phyloP scores from a whole-genome alignment of 92 coral and sea anemone genomes.

The Blastomussa wellsi region DNA sequence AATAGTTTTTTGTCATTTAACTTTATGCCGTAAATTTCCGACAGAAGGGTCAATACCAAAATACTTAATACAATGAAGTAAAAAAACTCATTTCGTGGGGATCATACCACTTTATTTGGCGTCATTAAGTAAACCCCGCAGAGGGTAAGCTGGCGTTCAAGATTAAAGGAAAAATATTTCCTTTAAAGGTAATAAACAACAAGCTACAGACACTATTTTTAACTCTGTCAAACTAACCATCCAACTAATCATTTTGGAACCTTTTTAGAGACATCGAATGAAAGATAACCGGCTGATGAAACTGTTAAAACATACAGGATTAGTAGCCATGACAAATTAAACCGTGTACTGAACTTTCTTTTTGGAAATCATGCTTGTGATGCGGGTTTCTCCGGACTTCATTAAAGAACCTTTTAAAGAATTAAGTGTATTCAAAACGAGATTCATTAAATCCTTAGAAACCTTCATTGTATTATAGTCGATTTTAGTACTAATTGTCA shows the following conservation, averaged over 20 bases:
- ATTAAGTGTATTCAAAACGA: not conserved
- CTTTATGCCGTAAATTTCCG: not conserved
- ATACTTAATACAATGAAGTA: not conserved
- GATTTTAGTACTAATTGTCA: not conserved
- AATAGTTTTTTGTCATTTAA: not conserved
- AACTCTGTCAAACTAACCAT: not conserved
- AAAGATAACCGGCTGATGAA: not conserved
- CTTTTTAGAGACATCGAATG: not conserved
- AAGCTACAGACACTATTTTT: not conserved
- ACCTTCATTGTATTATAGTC: not conserved
- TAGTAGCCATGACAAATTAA: not conserved
- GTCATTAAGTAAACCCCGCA: not conserved
- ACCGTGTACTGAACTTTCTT: not conserved
- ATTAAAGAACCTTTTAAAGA: not conserved
- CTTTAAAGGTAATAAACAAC: conserved; percentile 7
- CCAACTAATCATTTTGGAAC: not conserved
- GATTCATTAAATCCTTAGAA: not conserved
- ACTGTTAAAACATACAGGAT: not conserved
- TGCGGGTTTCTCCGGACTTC: not conserved
- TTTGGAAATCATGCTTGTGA: not conserved
- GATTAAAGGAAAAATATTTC: not conserved
- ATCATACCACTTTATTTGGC: not conserved
- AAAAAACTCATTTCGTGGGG: not conserved
- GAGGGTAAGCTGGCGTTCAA: not conserved
- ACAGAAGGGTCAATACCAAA: not conserved